Evolutionary conservation across 2,797 vertebrate species (phyloP).

Genomic region (Buceros bicornis): DNA sequence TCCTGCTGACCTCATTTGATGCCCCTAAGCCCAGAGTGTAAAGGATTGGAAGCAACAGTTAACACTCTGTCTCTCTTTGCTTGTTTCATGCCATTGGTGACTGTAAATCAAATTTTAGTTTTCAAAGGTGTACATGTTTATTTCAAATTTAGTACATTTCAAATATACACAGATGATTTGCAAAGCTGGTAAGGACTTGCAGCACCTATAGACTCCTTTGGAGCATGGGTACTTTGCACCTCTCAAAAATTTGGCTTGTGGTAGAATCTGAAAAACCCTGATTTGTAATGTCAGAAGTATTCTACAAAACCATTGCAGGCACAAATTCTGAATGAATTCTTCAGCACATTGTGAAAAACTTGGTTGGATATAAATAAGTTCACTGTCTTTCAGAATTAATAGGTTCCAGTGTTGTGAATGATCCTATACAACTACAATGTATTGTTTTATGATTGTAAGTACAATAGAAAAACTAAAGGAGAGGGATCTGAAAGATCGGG

Average conservation of each 20-base stretch:
- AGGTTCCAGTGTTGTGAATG: not conserved
- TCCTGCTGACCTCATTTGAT: not conserved
- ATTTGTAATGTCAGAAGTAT: not conserved
- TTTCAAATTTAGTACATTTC: not conserved
- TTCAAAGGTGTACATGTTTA: not conserved
- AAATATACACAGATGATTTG: not conserved
- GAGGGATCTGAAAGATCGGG: not conserved
- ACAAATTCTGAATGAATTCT: not conserved
- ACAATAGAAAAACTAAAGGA: not conserved
- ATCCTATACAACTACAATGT: not conserved
- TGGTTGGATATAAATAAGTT: not conserved
- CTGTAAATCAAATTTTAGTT: not conserved
- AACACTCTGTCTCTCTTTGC: not conserved
- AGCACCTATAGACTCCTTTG: not conserved
- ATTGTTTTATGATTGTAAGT: not conserved
- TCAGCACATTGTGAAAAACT: not conserved
- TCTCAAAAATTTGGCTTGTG: not conserved
- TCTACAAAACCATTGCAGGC: not conserved
- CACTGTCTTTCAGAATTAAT: not conserved
- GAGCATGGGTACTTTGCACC: not conserved
- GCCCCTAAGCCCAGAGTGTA: not conserved
- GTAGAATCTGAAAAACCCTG: not conserved
- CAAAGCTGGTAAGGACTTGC: not conserved
- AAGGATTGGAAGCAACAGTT: not conserved
- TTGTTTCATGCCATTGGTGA: not conserved